Evolutionary conservation across 53 echinoderm and acorn worm species (phyloP).

Genomic region (Actinopyga echinites): DNA sequence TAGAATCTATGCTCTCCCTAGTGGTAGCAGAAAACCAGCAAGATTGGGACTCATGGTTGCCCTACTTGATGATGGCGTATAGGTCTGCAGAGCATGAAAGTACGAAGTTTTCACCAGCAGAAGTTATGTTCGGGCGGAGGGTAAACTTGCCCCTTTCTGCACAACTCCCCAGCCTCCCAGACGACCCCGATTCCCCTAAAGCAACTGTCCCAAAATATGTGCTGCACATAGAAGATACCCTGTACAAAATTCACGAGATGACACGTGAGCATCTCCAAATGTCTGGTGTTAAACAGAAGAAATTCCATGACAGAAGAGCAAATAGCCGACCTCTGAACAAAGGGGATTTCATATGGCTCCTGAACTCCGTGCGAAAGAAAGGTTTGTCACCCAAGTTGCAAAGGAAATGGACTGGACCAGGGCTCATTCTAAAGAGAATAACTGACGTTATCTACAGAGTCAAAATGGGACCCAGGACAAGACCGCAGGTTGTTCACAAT

Average conservation of each 20-base stretch:
- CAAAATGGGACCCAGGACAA: background rate
- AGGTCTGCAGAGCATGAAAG: constrained; percentile 48
- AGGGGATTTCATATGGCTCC: constrained; percentile 3
- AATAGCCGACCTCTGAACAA: background rate
- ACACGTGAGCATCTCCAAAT: background rate
- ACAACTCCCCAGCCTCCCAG: background rate
- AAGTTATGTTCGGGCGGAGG: constrained; percentile 51
- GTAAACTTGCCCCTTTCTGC: background rate
- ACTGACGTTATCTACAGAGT: background rate
- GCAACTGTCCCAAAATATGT: background rate
- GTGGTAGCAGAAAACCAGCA: constrained; percentile 32
- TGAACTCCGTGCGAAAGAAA: background rate
- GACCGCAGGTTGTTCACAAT: no score
- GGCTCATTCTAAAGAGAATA: background rate
- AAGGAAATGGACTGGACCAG: background rate
- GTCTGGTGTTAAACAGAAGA: background rate
- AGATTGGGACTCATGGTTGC: constrained; percentile 50
- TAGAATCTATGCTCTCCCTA: constrained; percentile 42
- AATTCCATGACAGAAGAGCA: background rate
- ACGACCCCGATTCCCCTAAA: background rate
- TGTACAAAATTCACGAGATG: background rate
- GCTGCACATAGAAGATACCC: background rate
- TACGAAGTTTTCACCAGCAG: constrained; percentile 24
- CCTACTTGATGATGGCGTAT: constrained; percentile 56
- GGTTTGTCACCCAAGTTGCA: constrained; percentile 23